Evolutionary conservation across 2,888 invertebrate species (phyloP), one percentile per base, ranked within the genome.

Genomic region (Oxystoma pomonae): DNA sequence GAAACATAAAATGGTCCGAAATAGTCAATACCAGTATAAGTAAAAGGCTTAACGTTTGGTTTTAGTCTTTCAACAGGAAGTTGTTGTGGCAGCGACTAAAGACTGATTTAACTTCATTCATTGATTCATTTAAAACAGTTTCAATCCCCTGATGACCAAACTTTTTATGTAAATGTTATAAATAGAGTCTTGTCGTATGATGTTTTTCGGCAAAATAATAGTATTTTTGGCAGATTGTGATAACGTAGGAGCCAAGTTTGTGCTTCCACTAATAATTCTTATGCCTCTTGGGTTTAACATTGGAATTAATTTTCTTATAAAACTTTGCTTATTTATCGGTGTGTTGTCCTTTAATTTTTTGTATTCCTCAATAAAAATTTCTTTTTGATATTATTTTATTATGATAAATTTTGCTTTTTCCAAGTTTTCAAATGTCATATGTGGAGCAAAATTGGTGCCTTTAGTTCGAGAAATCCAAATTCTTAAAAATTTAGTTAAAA

Each of bases 11-110:
- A 18, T 53, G 55, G 55, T 18, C 55, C 55, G 16, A 53, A 53
- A 53, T 53, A 53, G 16, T 53, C 55, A 17, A 53, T 53, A 53
- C 55, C 55, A 53, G 16, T 53, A 16, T 17, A 53, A n/a, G 55
- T 53, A 18, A 53, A 53, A 9, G 55, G 16, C 18, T 17, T 18
- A n/a, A n/a, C n/a, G 3, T 53, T 53, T 53, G 16, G 55, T 16
- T 16, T 53, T 53, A 53, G 16, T 53, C 55, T 16, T 16, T 17
- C 16, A 53, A 16, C 16, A 7, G 55, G 55, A 7, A 53, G 18
- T 9, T 53, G 55, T 53, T 17, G 3, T 53, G 55, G 16, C 55
- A 53, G 12, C 12, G 12, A 35, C 35, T 35, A 35, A 12, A 35
- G 12, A 35, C 12, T 35, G 35, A 35, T 35, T 35, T 12, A 7